Base-by-base conservation (phyloP, 2,113 vertebrate genomes). In the Bos indicus region DNA sequence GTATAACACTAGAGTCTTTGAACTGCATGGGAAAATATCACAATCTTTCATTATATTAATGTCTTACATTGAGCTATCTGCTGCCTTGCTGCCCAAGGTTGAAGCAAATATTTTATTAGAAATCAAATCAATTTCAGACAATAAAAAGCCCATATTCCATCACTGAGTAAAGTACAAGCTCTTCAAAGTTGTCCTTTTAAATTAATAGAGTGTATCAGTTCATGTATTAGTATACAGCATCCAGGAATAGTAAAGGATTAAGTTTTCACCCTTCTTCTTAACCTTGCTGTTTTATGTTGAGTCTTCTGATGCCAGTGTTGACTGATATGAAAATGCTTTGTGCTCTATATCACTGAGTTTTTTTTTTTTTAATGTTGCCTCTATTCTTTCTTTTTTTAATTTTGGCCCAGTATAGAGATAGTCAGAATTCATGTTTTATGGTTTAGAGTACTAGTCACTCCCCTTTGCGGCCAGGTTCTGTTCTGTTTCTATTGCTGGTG, bases 71-170 rank as follows among this genome's bases (percentile, higher is more conserved):
- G 95, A 95, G 90, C 80, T 92, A 43, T 90, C 9, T 51, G n/a
- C 86, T 89, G 51, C 36, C 89, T 81, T 93, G 5, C 23, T 81
- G 26, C 21, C 82, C 57, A 94, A 91, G 91, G 80, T 96, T 51
- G 54, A 94, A 81, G 80, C 94, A 96, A 98, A 90, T 95, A 88
- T 96, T 97, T 97, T 96, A 96, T 94, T 97, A 89, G 80, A 98
- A 98, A 89, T 97, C 43, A 96, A 96, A 95, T 97, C 87, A 92
- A 88, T 92, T 98, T 97, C 88, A 95, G 74, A 97, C 77, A 96
- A 98, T 96, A 96, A 96, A 97, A 97, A 36, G 3, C 40, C 48
- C n/a, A 10, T 96, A 84, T 94, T 59, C 59, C 82, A 85, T 95
- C 91, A 90, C 48, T 89, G 90, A 97, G 95, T 95, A 91, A 96